These are phyloP conservation scores for Frankliniella intonsa DNA, from an alignment of 2,888 invertebrate species.

Conservation along the genomic window DNA sequence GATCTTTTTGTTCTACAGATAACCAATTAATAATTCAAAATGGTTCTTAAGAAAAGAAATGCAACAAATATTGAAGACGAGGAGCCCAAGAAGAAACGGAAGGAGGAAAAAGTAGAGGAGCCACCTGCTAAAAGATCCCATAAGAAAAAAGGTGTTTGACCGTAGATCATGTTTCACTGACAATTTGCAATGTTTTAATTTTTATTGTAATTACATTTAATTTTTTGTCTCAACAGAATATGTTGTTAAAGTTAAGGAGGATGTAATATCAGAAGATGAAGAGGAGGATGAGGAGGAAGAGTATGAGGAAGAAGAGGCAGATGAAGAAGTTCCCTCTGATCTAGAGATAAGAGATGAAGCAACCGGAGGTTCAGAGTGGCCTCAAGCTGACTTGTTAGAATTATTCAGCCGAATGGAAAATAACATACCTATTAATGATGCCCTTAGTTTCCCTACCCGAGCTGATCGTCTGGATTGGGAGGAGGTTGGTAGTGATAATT, in stretches of 20 bases:
- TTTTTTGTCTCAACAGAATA: not conserved
- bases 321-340: not conserved
- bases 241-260: not conserved
- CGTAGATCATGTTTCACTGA: not conserved
- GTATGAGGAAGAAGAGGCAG: not conserved
- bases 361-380: slow-evolving; percentile 42
- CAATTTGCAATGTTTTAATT: not conserved
- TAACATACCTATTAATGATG: slow-evolving; percentile 49
- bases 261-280: not conserved
- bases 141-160: not conserved
- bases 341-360: not conserved
- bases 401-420: slow-evolving; percentile 47
- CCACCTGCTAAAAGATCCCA: not conserved
- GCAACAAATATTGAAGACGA: not conserved
- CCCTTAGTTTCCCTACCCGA: slow-evolving; percentile 46
- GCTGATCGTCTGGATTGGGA: slow-evolving; percentile 50
- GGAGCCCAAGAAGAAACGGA: not conserved
- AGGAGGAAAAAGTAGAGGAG: not conserved
- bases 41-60: not conserved
- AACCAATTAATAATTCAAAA: not conserved
- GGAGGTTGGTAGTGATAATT: slow-evolving; percentile 41
- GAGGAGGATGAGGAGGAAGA: not conserved
- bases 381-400: slow-evolving; percentile 47
- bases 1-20: not conserved
- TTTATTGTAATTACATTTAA: not conserved